phyloP scores from a whole-genome alignment of 1,140 invertebrate genomes.

The Metopolophium dirhodum region DNA sequence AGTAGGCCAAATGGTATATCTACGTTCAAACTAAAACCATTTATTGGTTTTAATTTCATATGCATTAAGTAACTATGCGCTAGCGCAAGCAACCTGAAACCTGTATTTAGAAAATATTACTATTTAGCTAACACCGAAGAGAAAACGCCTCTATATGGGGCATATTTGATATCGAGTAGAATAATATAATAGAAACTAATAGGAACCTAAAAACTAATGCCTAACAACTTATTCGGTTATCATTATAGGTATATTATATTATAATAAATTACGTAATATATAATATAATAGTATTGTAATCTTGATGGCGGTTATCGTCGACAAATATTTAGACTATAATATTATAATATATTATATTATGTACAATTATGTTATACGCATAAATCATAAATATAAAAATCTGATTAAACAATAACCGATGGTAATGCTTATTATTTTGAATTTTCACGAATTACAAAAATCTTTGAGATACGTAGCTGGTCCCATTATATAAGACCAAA shows the following conservation, averaged over 20 bases:
- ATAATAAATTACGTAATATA: neutral
- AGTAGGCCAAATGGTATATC: constrained; percentile 37
- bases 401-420: neutral
- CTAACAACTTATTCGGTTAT: neutral
- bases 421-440: neutral
- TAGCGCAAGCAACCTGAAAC: constrained; percentile 14
- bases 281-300: neutral
- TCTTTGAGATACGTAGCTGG: neutral
- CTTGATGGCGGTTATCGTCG: neutral
- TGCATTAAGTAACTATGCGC: constrained; percentile 25
- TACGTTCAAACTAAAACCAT: neutral
- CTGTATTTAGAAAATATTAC: constrained; percentile 52
- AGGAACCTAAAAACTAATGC: neutral
- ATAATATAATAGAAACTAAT: neutral
- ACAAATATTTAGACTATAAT: neutral
- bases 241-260: neutral
- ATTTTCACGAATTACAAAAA: neutral
- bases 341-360: neutral
- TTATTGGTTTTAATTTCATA: constrained; percentile 29
- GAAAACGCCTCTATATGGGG: constrained; percentile 31
- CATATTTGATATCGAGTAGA: constrained; percentile 6
- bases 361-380: neutral
- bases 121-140: neutral
- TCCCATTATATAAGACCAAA: neutral
- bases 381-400: neutral